Conservation (phyloP, 2,888 invertebrate species). For the Andrena haemorrhoa region DNA sequence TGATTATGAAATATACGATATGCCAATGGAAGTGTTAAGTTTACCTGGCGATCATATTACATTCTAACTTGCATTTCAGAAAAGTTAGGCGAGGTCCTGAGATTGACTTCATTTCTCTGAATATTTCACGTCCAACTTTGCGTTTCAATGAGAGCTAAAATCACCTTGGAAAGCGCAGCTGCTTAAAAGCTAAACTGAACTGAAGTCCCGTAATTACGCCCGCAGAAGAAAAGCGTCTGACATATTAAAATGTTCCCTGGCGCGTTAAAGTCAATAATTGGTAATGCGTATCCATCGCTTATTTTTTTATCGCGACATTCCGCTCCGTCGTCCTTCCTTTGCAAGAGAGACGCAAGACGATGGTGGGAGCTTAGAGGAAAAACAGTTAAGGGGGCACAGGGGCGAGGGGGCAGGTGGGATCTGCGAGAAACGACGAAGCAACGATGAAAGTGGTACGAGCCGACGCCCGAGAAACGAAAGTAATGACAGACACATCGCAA, state of each 20-base stretch:
- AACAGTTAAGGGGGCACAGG: conserved; percentile 1
- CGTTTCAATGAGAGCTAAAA: neutral
- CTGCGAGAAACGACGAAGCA: conserved; percentile 27
- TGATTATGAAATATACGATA: neutral
- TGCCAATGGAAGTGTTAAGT: conserved; percentile 25
- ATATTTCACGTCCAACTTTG: too few relatives aligned
- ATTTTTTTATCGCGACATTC: conserved; percentile 53
- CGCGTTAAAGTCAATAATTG: conserved; percentile 45
- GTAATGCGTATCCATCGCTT: conserved; percentile 52
- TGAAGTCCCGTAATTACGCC: neutral
- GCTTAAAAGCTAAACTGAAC: neutral
- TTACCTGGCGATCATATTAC: conserved; percentile 1
- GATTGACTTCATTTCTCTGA: neutral
- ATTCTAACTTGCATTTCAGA: neutral
- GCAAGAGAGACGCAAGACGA: neutral
- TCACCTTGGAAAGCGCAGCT: neutral
- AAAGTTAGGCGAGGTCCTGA: neutral
- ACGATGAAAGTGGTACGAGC: conserved; percentile 35
- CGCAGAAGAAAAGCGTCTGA: conserved; percentile 28
- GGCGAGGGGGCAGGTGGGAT: neutral
- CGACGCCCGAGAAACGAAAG: conserved; percentile 59
- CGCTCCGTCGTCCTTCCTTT: conserved; percentile 42
- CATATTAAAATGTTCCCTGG: neutral
- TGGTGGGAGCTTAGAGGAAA: neutral
- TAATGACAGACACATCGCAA: conserved; percentile 59